Conservation (phyloP, 2,113 vertebrate species). For the Elgaria multicarinata region DNA sequence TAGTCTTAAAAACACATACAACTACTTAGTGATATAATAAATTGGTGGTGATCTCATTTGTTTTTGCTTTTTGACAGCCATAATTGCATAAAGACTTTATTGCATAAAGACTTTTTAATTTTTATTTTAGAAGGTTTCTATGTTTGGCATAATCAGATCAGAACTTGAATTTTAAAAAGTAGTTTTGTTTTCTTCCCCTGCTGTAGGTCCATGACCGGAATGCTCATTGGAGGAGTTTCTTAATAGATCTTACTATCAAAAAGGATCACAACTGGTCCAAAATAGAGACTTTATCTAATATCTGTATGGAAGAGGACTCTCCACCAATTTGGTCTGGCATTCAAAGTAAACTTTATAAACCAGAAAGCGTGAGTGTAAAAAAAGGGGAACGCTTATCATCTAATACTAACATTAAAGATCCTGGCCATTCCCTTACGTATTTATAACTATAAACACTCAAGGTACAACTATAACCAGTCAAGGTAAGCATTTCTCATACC, state of each 20-base stretch:
- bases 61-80: not conserved
- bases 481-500: not conserved
- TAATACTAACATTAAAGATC: accelerated
- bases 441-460: accelerated
- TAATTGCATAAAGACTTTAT: not conserved
- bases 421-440: not conserved
- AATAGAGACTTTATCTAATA: slow-evolving; percentile 54
- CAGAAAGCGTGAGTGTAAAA: not conserved
- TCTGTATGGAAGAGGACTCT: accelerated
- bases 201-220: slow-evolving; percentile 70
- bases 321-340: not conserved
- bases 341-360: slow-evolving; percentile 33
- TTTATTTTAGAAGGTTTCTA: accelerated
- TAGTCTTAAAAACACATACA: not conserved
- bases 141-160: not conserved
- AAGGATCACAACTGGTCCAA: slow-evolving; percentile 77
- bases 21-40: not conserved
- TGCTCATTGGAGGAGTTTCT: slow-evolving; percentile 73
- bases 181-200: not conserved
- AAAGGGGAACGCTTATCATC: not conserved
- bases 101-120: too few species aligned
- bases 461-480: too few species aligned
- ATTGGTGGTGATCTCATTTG: not conserved
- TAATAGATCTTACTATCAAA: slow-evolving; percentile 73
- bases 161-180: not conserved